Conservation (phyloP, 2,888 invertebrate genomes). For the Sinohyriopsis cumingii region DNA sequence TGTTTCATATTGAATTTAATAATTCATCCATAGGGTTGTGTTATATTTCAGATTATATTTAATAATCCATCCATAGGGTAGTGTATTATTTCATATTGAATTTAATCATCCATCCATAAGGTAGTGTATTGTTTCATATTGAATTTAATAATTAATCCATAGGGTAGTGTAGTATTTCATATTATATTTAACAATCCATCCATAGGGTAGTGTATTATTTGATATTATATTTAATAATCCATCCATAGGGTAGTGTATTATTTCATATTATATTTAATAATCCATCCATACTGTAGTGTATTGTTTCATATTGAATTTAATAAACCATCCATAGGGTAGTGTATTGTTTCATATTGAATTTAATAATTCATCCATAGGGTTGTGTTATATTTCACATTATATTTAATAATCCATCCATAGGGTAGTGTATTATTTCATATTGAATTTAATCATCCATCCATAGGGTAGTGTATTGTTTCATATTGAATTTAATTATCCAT, state of each 20-base stretch:
- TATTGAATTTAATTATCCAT: slow-evolving; percentile 76
- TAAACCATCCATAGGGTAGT: slow-evolving; percentile 81
- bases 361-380: slow-evolving; percentile 83
- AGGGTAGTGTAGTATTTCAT: slow-evolving; percentile 13
- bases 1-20: slow-evolving; percentile 65
- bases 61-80: slow-evolving; percentile 22
- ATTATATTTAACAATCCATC: slow-evolving; percentile 18
- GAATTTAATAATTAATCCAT: background rate
- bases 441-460: slow-evolving; percentile 79
- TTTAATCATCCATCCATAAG: slow-evolving; percentile 84
- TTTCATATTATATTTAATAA: too few relatives aligned
- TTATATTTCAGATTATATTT: too few relatives aligned
- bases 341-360: too few relatives aligned
- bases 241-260: slow-evolving; percentile 78
- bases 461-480: slow-evolving; percentile 75
- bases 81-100: background rate
- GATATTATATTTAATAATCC: slow-evolving; percentile 68
- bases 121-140: slow-evolving; percentile 71
- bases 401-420: slow-evolving; percentile 80
- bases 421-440: slow-evolving; percentile 72
- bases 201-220: slow-evolving; percentile 11
- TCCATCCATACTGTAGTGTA: background rate
- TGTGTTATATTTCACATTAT: slow-evolving; percentile 25
- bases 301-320: too few relatives aligned
- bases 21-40: slow-evolving; percentile 85